phyloP scores from a whole-genome alignment of 2,113 vertebrate genomes.

The Stercorarius parasiticus region DNA sequence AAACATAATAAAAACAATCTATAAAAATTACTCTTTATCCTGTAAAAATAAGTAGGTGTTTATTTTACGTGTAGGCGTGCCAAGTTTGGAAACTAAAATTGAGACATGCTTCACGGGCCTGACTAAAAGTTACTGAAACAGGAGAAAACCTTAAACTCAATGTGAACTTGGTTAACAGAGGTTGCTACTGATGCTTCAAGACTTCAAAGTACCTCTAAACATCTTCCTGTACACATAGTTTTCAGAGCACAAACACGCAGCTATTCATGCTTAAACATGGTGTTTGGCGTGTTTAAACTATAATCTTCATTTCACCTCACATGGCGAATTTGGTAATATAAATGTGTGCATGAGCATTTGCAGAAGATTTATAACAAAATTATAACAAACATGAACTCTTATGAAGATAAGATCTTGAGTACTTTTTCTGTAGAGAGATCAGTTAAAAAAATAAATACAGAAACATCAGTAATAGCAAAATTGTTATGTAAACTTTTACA shows the following conservation, averaged over 20 bases:
- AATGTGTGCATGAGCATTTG: not conserved
- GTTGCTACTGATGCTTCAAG: not conserved
- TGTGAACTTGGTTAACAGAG: not conserved
- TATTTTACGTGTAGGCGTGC: not conserved
- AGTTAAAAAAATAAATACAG: not conserved
- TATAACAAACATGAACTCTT: not conserved
- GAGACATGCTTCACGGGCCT: not conserved
- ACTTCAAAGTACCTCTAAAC: not conserved
- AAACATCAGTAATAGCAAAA: not conserved
- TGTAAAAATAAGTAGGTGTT: not conserved
- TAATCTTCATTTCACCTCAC: not conserved
- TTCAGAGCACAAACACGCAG: not conserved
- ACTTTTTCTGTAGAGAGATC: not conserved
- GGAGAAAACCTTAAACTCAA: not conserved
- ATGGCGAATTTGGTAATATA: not conserved
- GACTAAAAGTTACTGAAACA: not conserved
- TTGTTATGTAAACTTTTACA: not conserved
- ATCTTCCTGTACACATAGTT: not conserved
- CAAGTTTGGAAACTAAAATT: not conserved
- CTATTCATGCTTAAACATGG: not conserved
- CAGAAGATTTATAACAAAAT: not conserved
- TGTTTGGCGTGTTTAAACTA: not conserved
- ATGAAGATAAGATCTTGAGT: not conserved
- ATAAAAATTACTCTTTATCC: not conserved
- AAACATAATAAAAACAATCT: not conserved